Percentiles rank a stretch among this genome's conserved stretches.
phyloP scores from a whole-genome alignment of 23 tunicate species.

The Ascidia mentula region DNA sequence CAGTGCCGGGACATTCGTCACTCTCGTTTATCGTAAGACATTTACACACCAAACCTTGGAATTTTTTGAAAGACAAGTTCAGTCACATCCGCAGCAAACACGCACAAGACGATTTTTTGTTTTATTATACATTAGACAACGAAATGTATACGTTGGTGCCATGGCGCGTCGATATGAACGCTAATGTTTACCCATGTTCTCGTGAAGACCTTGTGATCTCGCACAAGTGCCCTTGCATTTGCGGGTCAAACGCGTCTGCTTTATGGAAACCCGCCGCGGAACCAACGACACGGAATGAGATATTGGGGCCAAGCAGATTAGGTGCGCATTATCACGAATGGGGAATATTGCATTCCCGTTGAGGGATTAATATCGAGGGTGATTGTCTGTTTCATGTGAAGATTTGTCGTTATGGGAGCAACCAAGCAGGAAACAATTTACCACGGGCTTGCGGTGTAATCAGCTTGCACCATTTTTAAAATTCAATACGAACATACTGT shows the following conservation, averaged over 20 bases:
- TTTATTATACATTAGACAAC: too few species aligned
- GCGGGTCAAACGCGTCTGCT: constrained; percentile 7
- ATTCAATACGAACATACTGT: neutral
- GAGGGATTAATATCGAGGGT: constrained; percentile 24
- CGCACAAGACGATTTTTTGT: too few species aligned
- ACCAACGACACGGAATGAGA: constrained; percentile 16
- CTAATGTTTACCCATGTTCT: too few species aligned
- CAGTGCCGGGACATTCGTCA: neutral
- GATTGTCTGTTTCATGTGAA: constrained; percentile 21
- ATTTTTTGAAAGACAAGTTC: too few species aligned
- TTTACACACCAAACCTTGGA: too few species aligned
- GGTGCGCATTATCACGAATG: constrained; percentile 25
- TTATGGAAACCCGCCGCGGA: neutral
- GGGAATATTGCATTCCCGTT: constrained; percentile 27
- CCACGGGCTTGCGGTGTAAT: constrained; percentile 16
- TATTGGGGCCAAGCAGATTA: constrained; percentile 48
- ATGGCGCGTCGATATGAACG: too few species aligned
- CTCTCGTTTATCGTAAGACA: too few species aligned
- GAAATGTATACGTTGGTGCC: too few species aligned
- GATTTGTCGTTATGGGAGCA: constrained; percentile 27
- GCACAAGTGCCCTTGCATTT: neutral
- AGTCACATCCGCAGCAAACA: neutral
- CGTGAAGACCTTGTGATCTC: too few species aligned
- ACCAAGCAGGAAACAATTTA: constrained; percentile 22
- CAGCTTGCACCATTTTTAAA: constrained; percentile 18